Conservation (phyloP, 2,888 invertebrate species). For the Rosalia funebris region DNA sequence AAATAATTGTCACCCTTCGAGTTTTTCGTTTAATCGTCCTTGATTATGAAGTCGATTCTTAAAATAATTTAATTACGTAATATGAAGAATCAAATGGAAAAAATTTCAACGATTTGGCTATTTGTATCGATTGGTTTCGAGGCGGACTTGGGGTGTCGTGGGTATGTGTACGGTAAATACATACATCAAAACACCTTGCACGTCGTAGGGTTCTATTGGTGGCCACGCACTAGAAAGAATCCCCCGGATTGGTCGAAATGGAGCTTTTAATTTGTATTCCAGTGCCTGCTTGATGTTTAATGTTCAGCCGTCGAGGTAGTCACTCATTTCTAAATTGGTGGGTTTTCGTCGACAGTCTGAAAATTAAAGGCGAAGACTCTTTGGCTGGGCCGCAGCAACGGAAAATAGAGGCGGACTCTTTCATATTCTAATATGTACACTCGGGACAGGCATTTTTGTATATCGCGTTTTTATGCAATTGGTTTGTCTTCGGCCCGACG, state of each 20-base stretch:
- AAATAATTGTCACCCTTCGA: too few relatives aligned
- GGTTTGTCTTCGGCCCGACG: neutral
- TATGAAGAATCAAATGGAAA: too few relatives aligned
- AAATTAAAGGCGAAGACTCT: constrained; percentile 43
- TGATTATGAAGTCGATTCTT: too few relatives aligned
- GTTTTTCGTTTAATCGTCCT: too few relatives aligned
- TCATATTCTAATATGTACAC: constrained; percentile 51
- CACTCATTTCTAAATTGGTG: constrained; percentile 58
- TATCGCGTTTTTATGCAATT: neutral
- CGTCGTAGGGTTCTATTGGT: constrained; percentile 51
- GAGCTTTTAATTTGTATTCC: constrained; percentile 61
- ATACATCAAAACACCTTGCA: constrained; percentile 36
- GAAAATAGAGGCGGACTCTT: constrained; percentile 50
- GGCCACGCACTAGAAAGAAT: constrained; percentile 47
- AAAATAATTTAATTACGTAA: too few relatives aligned
- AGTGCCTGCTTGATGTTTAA: constrained; percentile 52
- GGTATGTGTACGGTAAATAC: constrained; percentile 23
- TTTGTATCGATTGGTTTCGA: too few relatives aligned
- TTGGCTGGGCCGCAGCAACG: constrained; percentile 39
- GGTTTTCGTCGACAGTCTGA: constrained; percentile 50
- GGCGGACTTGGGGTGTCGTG: neutral
- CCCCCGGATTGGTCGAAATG: constrained; percentile 50
- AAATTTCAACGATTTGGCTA: too few relatives aligned
- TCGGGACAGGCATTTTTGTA: constrained; percentile 37
- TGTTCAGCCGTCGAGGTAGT: constrained; percentile 51